Conservation (phyloP, 2,797 vertebrate genomes). For the Coluber constrictor region DNA sequence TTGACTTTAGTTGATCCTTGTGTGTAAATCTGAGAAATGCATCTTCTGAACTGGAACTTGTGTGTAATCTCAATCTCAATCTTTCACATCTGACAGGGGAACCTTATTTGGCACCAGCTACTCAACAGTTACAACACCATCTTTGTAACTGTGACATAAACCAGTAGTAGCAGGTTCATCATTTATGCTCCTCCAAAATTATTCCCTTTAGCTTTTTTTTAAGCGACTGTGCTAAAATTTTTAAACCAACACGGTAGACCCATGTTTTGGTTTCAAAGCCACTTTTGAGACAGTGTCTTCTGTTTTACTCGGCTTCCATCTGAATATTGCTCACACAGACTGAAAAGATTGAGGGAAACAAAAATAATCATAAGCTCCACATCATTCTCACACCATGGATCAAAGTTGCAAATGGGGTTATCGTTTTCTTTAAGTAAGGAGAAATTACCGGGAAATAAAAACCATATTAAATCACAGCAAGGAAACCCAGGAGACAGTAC, state of each 20-base stretch:
- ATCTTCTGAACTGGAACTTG: not conserved
- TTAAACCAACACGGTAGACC: no score
- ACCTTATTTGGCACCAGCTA: not conserved
- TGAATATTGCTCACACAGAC: conserved; percentile 8
- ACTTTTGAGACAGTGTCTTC: not conserved
- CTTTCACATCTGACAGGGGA: not conserved
- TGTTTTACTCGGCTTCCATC: not conserved
- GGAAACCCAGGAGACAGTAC: conserved; percentile 4
- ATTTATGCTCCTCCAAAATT: not conserved
- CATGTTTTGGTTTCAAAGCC: not conserved
- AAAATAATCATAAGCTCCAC: not conserved
- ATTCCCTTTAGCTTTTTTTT: not conserved
- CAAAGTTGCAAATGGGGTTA: conserved; percentile 12
- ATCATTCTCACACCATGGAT: not conserved
- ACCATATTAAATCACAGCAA: not conserved
- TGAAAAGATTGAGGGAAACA: not conserved
- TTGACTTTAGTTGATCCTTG: no score
- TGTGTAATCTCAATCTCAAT: not conserved
- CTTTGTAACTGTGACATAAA: not conserved
- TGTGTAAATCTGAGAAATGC: no score
- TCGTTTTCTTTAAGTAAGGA: not conserved
- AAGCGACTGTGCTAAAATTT: not conserved
- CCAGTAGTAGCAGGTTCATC: not conserved
- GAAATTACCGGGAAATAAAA: not conserved
- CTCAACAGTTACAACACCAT: not conserved